phyloP scores from a whole-genome alignment of 1,140 invertebrate species.

The Caerostris extrusa region DNA sequence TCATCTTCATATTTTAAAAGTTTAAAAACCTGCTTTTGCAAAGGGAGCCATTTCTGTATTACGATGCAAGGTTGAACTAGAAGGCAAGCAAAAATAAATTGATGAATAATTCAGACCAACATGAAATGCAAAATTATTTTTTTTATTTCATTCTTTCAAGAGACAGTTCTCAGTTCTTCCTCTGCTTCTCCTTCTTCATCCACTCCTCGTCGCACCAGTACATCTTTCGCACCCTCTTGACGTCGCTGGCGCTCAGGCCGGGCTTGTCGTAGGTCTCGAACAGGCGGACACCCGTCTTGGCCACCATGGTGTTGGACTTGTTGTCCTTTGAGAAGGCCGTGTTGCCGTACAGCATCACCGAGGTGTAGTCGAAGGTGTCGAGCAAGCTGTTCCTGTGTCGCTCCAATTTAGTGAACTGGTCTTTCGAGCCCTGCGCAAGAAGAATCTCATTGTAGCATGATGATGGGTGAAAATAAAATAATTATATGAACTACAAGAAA shows the following conservation, averaged over 20 bases:
- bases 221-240: slow-evolving; percentile 80
- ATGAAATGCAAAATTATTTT: no score
- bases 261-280: slow-evolving; percentile 80
- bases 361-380: slow-evolving; percentile 80
- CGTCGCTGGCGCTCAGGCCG: slow-evolving; percentile 80
- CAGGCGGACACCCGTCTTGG: slow-evolving; percentile 76
- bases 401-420: slow-evolving; percentile 78
- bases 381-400: slow-evolving; percentile 72
- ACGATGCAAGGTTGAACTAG: no score
- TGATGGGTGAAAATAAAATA: background rate
- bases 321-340: slow-evolving; percentile 80
- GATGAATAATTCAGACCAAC: no score
- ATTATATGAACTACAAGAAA: no score
- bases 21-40: no score
- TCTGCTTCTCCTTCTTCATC: slow-evolving; percentile 19
- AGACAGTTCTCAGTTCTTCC: background rate
- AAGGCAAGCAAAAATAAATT: no score
- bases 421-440: slow-evolving; percentile 34
- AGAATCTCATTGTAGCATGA: background rate
- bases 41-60: no score
- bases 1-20: no score
- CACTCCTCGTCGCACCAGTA: slow-evolving; percentile 79
- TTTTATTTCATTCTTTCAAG: no score
- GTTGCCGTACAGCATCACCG: slow-evolving; percentile 82
- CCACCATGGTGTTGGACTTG: slow-evolving; percentile 80